Evolutionary conservation across 2,888 invertebrate genomes (phyloP), one percentile per base, ranked within the genome.

Genomic region (Limnephilus marmoratus): DNA sequence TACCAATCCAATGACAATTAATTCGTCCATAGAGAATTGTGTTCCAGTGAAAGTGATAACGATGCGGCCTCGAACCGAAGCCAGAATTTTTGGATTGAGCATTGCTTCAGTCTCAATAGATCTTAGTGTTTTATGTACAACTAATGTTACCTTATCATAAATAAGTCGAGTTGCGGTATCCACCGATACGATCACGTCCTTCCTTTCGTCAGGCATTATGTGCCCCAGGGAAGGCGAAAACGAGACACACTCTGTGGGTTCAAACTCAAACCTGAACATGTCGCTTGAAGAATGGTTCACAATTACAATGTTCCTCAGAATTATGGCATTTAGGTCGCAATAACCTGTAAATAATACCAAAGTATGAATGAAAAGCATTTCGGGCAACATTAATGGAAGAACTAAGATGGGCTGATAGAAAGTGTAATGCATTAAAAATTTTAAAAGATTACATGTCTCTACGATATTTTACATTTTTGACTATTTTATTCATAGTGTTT

Each of bases 121-220:
- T 15, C 24, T 82, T 82, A 82, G 12, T 15, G 15, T 82, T 34
- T 31, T 34, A 34, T 2, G 13, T 15, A 2, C 7, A 24, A 45
- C n/a, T 68, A n/a, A 68, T n/a, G 24, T 68, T 90, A 90, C 90
- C 90, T 90, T 90, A 13, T 18, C 31, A 29, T 34, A 83, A 18
- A 11, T 15, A 5, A 45, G 68, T 18, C 11, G 53, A 0, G 18
- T 5, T 29, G 80, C 11, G 0, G 90, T 91, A 29, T 91, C 34
- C 13, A 91, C 12, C 13, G 86, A 45, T 5, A 91, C 12, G 29
- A 91, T 81, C 1, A 91, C 68, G 12, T 91, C 80, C 41, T 91
- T 91, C 45, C 81, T 85, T 41, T 91, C 90, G 9, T 86, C 80
- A 9, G 90, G 90, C 90, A 91, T 80, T 31, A 91, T 86, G 80